These are phyloP conservation scores for Sinocyclocheilus maitianheensis DNA, from an alignment of 2,113 vertebrate genomes.

Conservation along the genomic window DNA sequence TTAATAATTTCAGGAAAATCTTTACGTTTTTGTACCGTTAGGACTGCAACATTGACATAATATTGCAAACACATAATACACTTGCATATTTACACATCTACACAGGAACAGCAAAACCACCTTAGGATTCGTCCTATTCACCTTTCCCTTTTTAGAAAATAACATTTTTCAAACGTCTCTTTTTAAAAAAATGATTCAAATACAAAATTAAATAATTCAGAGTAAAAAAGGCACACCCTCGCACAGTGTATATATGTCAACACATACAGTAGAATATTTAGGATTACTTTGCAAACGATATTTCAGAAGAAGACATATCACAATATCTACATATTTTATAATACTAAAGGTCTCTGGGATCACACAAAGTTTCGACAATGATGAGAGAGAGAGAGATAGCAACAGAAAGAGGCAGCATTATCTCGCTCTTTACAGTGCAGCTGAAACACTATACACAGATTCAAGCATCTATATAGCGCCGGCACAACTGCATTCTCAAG, in stretches of 20 bases:
- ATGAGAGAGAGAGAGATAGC: conserved; percentile 17
- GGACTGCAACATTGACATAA: conserved; percentile 34
- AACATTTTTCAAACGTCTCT: conserved; percentile 68
- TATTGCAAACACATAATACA: conserved; percentile 44
- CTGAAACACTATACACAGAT: conserved; percentile 34
- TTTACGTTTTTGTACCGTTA: conserved; percentile 25
- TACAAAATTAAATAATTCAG: conserved; percentile 82
- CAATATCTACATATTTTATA: conserved; percentile 45
- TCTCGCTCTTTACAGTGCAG: conserved; percentile 27
- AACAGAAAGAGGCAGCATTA: conserved; percentile 23
- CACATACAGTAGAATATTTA: conserved; percentile 77
- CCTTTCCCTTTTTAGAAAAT: conserved; percentile 65
- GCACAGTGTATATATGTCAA: conserved; percentile 84
- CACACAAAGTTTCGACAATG: conserved; percentile 18
- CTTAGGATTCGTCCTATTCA: conserved; percentile 57
- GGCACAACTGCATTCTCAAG: conserved; percentile 56
- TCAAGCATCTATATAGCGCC: conserved; percentile 51
- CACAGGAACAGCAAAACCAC: conserved; percentile 57
- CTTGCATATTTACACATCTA: conserved; percentile 49
- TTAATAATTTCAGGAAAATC: neutral
- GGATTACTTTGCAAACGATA: conserved; percentile 67
- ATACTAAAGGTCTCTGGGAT: conserved; percentile 47
- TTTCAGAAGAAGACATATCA: conserved; percentile 61
- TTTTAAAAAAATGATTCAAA: conserved; percentile 69
- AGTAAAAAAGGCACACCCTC: conserved; percentile 92